Evolutionary conservation across 2,888 invertebrate genomes (phyloP).

Genomic region (Argynnis bischoffii): DNA sequence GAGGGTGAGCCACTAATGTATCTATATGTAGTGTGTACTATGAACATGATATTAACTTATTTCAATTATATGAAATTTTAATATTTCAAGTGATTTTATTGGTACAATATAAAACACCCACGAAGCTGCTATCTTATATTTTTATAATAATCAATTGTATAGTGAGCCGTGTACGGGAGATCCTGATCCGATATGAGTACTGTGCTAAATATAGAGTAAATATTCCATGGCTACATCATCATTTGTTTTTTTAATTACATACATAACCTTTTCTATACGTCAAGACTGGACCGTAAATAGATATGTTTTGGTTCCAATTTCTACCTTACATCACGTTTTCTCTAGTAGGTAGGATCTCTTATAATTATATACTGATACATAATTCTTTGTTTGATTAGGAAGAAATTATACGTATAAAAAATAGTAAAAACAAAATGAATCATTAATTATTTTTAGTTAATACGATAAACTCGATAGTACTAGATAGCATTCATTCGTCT

Average conservation of each 20-base stretch:
- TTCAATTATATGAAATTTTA: too few species aligned
- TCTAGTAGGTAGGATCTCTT: background rate
- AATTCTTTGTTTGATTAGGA: too few species aligned
- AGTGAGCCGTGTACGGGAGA: background rate
- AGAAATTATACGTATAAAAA: too few species aligned
- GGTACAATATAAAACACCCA: background rate
- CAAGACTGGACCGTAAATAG: background rate
- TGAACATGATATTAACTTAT: too few species aligned
- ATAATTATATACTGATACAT: background rate
- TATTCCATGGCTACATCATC: background rate
- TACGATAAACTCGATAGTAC: too few species aligned
- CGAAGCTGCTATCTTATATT: background rate
- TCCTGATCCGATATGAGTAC: slow-evolving; percentile 1
- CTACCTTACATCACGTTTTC: background rate
- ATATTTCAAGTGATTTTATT: too few species aligned
- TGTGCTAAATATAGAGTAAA: slow-evolving; percentile 11
- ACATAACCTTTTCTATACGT: slow-evolving; percentile 9
- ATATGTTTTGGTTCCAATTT: slow-evolving; percentile 3
- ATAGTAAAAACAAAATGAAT: too few species aligned
- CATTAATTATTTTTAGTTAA: too few species aligned
- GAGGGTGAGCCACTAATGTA: too few species aligned
- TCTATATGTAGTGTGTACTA: too few species aligned
- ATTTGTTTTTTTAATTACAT: slow-evolving; percentile 13
- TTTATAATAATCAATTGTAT: background rate
- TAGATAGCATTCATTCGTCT: too few species aligned